A percentile compares a stretch with the other conserved stretches of the same genome.
phyloP scores from a whole-genome alignment of 2,888 invertebrate genomes.

The Trichopoda pennipes region DNA sequence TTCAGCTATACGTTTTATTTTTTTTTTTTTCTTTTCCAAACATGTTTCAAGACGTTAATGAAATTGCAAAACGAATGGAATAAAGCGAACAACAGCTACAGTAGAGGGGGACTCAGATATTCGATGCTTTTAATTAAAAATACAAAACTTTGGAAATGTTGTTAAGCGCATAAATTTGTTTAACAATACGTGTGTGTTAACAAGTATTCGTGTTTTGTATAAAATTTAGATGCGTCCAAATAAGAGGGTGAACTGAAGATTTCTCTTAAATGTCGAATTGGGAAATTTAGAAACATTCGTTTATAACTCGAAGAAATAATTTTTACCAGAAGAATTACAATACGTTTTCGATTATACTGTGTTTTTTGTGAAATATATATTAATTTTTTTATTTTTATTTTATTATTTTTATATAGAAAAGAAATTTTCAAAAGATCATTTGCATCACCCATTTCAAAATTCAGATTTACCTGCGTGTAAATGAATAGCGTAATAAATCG shows the following conservation, averaged over 20 bases:
- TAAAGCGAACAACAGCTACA: constrained; percentile 3
- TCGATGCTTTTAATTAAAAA: constrained; percentile 66
- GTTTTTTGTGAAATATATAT: no score
- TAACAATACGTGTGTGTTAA: constrained; percentile 63
- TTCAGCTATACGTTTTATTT: not conserved
- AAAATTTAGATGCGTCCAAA: constrained; percentile 18
- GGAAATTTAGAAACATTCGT: no score
- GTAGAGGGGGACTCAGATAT: constrained; percentile 20
- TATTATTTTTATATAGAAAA: no score
- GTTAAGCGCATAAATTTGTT: constrained; percentile 64
- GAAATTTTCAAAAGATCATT: no score
- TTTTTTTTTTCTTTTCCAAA: constrained; percentile 27
- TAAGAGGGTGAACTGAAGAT: not conserved
- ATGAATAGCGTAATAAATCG: not conserved
- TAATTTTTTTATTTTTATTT: no score
- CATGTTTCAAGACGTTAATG: constrained; percentile 42
- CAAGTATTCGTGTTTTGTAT: constrained; percentile 63
- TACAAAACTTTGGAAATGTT: constrained; percentile 63
- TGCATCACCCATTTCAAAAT: no score
- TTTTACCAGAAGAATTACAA: no score
- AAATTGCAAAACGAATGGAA: constrained; percentile 41
- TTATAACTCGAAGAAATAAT: no score
- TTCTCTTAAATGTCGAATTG: constrained; percentile 1
- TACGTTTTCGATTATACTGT: no score
- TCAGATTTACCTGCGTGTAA: not conserved